Evolutionary conservation across 2,888 invertebrate genomes (phyloP), one percentile per base, ranked within the genome.

Genomic region (Atherix ibis): DNA sequence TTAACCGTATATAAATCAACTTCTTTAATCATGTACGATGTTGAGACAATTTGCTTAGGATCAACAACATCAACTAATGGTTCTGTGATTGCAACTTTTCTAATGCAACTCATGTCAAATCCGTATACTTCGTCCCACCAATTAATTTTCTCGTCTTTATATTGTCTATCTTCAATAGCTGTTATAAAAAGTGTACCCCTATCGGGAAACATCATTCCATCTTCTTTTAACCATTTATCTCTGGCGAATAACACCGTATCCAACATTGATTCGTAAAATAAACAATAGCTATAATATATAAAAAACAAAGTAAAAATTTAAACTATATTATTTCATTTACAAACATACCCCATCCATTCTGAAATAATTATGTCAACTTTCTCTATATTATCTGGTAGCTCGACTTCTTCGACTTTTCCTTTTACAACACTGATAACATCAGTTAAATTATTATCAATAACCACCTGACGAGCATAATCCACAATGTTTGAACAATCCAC

Each of bases 91-190:
- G 98, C 98, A 40, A 97, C 91, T 64, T 94, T 87, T 34, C 95
- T 72, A 56, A 99, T 97, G 47, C 89, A 89, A 48, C 89, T 91
- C 98, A 99, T 99, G 62, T 99, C 89, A 56, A 99, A 99, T 32
- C 98, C 98, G 52, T 99, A 98, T 2, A 99, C 98, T 64, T 91
- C 91, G 53, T 97, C 94, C 98, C 98, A 98, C 95, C 97, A 99
- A 65, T 98, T 95, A 48, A 99, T 98, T 65, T 99, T 99, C 63
- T 98, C 97, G 54, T 98, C 97, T 63, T 98, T 99, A 66, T 99
- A 99, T 65, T 98, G 97, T 14, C 97, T 73, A 62, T 99, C 98
- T 62, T 89, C 87, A 39, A 88, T 87, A 15, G 83, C 85, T 41
- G 88, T 88, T 35, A 99, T 79, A 62, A 87, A 97, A 27, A 99